Evolutionary conservation across 2,113 vertebrate species (phyloP), one percentile per base, ranked within the genome.

Genomic region (Pao palembangensis): DNA sequence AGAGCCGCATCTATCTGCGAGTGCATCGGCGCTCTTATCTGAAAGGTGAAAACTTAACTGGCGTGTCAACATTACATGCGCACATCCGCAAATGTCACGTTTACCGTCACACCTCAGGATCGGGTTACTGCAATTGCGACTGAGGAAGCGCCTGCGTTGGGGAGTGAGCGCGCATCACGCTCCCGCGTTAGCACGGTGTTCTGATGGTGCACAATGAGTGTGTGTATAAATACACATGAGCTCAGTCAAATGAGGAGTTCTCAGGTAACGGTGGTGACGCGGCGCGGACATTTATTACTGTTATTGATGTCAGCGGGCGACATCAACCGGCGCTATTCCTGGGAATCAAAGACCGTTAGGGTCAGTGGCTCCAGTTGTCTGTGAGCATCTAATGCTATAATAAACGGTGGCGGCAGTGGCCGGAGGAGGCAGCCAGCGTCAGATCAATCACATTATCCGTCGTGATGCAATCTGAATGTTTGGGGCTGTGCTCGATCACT

Each of bases 281-380:
- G 8, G 25, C 25, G 68, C 59, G 81, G 73, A 65, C 80, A 81
- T 85, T 76, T 81, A 82, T 87, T 78, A 75, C 75, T n/a, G n/a
- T n/a, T n/a, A n/a, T n/a, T n/a, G n/a, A 67, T 73, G 69, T 67
- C 78, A 55, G 62, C 42, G 55, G 28, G 65, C 88, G 83, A 88
- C 79, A 85, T 89, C 84, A 87, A 66, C 44, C 41, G 16, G 76
- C 17, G 4, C 83, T 90, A 88, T 90, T 91, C 70, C 75, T 87
- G 76, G 86, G 79, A 87, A 87, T 73, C 79, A 55, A 65, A 74
- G 76, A 80, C 80, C 76, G 79, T 87, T 85, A 70, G 62, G 73
- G 55, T 85, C 84, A 88, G 13, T 71, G 78, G 74, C 84, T 73
- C 54, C 53, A 20, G 70, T 58, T 59, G 75, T 85, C 71, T 82